phyloP scores from a whole-genome alignment of 2,113 vertebrate genomes.

The Hemichromis elongatus region DNA sequence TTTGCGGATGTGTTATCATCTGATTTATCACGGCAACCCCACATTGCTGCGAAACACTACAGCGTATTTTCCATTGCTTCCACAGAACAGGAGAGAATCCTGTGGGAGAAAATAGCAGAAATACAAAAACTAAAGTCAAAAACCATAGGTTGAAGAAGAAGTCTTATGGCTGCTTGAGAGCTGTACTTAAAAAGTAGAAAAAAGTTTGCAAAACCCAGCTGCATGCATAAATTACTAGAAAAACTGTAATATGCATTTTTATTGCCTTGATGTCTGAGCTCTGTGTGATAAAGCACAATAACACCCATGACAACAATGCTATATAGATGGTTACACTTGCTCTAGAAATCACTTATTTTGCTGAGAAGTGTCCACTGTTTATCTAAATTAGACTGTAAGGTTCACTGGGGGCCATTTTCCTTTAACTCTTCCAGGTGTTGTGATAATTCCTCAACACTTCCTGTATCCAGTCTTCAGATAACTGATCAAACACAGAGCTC shows the following conservation, averaged over 20 bases:
- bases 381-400: neutral
- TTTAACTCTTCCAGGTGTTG: slow-evolving; percentile 28
- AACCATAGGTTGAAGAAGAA: neutral
- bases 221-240: neutral
- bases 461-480: slow-evolving; percentile 19
- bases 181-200: neutral
- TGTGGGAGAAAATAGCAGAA: neutral
- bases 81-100: neutral
- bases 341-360: neutral
- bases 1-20: neutral
- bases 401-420: neutral
- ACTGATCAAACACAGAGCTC: slow-evolving; percentile 47
- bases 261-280: neutral
- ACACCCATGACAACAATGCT: neutral
- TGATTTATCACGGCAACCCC: neutral
- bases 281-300: neutral
- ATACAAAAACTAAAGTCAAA: neutral
- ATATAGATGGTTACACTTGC: neutral
- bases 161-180: neutral
- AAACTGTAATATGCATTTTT: neutral
- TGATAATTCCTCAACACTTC: slow-evolving; percentile 23
- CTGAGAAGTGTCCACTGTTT: neutral
- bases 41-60: neutral
- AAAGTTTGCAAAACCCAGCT: neutral
- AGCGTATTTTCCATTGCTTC: neutral